Evolutionary conservation across 2,797 vertebrate genomes (phyloP).

Genomic region (Coregonus suidteri): DNA sequence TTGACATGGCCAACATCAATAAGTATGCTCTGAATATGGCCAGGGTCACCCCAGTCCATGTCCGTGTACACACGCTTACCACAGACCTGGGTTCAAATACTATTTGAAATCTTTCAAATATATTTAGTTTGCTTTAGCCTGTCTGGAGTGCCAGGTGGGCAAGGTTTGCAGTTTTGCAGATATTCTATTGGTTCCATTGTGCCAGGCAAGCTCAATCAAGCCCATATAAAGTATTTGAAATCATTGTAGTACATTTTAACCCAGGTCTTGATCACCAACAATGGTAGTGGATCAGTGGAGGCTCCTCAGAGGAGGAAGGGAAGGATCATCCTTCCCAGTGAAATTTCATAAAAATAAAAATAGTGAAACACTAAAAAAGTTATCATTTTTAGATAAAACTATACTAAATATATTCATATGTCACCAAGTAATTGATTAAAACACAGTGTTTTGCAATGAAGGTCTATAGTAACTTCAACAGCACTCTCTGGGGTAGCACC

Average conservation of each 20-base stretch:
- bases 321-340: no score
- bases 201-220: background rate
- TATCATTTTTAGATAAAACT: no score
- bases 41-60: background rate
- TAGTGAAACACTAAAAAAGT: no score
- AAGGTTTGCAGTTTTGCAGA: background rate
- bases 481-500: no score
- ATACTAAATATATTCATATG: no score
- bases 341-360: no score
- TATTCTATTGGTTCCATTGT: background rate
- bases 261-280: background rate
- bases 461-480: no score
- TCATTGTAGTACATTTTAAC: background rate
- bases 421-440: no score
- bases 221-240: background rate
- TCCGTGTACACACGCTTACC: background rate
- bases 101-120: background rate
- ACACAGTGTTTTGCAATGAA: no score
- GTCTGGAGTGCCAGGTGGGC: background rate
- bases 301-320: no score
- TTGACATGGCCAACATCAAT: conserved; percentile 25
- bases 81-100: background rate
- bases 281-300: no score
- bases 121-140: background rate
- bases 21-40: conserved; percentile 14